phyloP scores from a whole-genome alignment of 2,113 vertebrate species.

The Poicephalus meyeri region DNA sequence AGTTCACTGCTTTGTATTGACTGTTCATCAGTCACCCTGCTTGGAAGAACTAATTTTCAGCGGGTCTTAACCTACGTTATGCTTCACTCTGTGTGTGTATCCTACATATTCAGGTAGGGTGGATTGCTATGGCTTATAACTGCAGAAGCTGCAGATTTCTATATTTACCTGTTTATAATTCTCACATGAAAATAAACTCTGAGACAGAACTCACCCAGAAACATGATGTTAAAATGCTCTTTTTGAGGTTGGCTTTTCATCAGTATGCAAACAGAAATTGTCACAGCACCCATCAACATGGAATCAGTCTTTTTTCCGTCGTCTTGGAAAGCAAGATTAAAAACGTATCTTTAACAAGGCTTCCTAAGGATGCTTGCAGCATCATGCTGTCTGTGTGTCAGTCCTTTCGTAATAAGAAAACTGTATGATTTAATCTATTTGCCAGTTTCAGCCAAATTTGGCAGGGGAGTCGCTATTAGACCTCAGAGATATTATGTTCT shows the following conservation, averaged over 20 bases:
- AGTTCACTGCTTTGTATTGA: background rate
- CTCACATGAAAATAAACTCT: background rate
- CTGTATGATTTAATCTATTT: background rate
- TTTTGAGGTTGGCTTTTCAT: background rate
- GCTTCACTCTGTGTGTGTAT: background rate
- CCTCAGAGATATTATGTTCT: conserved; percentile 4
- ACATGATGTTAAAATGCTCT: background rate
- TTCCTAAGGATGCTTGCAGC: background rate
- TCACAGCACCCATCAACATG: background rate
- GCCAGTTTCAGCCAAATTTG: background rate
- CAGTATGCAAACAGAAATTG: background rate
- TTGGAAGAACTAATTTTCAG: background rate
- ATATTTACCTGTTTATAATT: background rate
- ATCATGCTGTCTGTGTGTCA: background rate
- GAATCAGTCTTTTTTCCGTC: background rate
- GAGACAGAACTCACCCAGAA: background rate
- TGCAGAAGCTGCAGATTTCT: background rate
- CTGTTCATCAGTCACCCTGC: background rate
- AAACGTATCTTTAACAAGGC: background rate
- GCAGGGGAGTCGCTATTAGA: conserved; percentile 1
- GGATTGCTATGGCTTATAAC: background rate
- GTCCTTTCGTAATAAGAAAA: background rate
- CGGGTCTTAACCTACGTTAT: background rate
- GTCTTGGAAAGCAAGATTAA: background rate
- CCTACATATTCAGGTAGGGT: background rate